Evolutionary conservation across 2,888 invertebrate species (phyloP), one percentile per base, ranked within the genome.

Genomic region (Dusona sp.): DNA sequence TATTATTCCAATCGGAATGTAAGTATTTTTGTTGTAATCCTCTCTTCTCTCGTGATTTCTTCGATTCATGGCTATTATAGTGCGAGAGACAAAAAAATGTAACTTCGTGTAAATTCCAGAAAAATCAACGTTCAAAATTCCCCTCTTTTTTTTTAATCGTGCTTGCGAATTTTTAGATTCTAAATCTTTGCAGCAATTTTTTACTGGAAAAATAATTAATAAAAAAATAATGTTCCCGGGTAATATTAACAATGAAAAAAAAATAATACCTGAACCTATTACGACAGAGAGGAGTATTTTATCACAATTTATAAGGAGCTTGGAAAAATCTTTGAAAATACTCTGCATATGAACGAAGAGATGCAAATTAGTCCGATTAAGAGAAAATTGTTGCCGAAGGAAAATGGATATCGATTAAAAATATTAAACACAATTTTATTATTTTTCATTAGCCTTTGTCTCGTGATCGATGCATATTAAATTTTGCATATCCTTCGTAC

Each of bases 391-490:
- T 57, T 70, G 54, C 42, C 36, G 54, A 61, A 38, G 22, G 65
- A 51, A 45, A 83, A 70, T 77, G 48, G 75, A 77, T 48, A 45
- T 33, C 51, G 61, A 77, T 61, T 77, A 61, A 64, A 77, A 72
- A 51, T 70, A 51, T 3, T 38, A 8, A 45, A 64, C n/a, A n/a
- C 29, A 38, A 68, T 77, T 36, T 70, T 77, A 77, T 83, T 83
- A 79, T 70, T 75, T 84, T 75, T 79, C 84, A 84, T 79, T 75
- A 79, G 38, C 67, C 74, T 38, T 74, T 54, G 68, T 54, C 67
- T 61, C 78, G 68, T 74, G 51, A 67, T 68, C 64, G 68, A 54
- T 73, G 38, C 45, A 75, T 68, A 64, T n/a, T 77, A 22, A 45
- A 38, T 36, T n/a, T 79, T 79, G 67, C 74, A 74, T 82, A 61